Evolutionary conservation across 2,797 vertebrate genomes (phyloP), one percentile per base, ranked within the genome.

Genomic region (Sarcoramphus papa): DNA sequence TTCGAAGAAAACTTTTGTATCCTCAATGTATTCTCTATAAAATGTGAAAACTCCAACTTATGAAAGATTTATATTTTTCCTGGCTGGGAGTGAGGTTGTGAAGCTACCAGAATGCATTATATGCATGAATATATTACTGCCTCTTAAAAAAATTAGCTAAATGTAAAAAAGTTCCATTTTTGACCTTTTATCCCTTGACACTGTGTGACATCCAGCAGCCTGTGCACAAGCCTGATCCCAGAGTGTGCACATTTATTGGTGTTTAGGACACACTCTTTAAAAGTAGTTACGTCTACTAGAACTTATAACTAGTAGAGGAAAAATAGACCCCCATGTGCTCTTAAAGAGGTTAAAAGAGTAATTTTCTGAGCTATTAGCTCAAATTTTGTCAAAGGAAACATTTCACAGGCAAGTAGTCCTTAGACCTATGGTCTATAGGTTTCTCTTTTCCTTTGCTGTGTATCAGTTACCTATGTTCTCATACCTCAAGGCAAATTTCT

Each of bases 251-350:
- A 86, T 97, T 97, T 97, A 94, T 85, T 96, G 88, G 92, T 88
- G 85, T 93, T 98, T 88, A 86, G 85, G 92, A 91, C 43, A 87
- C 28, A n/a, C 43, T 21, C 35, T 83, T 95, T 86, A 78, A 82
- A 95, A 92, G 90, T 94, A 96, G 94, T 97, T 97, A 82, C 77
- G 78, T 97, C 93, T 96, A 94, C 95, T 91, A 93, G 93, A 97
- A 96, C 70, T 93, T 94, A 67, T 41, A 96, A 94, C 54, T 90
- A 75, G n/a, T 92, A 90, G 88, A 96, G 86, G 74, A 68, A 97
- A 96, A 97, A 93, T 73, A 97, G 87, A 92, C 85, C 78, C 93
- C 72, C 67, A 14, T 68, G 89, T 90, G 62, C 86, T 96, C 86
- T 96, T 97, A 96, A 93, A 97, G 79, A 80, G 45, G 65, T 96